A percentile compares a stretch with the other conserved stretches of the same genome.
phyloP scores from a whole-genome alignment of 2,888 invertebrate species.

The Euphydryas editha region DNA sequence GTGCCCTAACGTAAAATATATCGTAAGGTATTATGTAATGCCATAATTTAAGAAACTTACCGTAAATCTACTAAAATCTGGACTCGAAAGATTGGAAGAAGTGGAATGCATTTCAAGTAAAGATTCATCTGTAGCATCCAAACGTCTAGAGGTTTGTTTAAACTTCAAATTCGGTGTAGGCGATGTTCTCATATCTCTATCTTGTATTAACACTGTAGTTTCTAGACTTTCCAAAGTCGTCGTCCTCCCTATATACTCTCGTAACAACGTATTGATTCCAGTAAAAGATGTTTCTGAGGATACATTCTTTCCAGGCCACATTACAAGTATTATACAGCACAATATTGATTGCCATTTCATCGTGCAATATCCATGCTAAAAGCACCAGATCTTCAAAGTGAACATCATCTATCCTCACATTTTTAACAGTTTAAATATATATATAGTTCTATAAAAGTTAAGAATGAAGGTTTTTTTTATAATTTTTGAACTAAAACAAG shows the following conservation, averaged over 20 bases:
- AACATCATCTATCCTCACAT: conserved; percentile 7
- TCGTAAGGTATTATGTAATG: no score
- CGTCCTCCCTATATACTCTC: conserved; percentile 51
- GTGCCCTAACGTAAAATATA: no score
- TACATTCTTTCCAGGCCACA: conserved; percentile 46
- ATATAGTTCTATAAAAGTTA: no score
- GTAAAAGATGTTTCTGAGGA: conserved; percentile 51
- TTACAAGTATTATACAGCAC: conserved; percentile 51
- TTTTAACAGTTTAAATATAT: background rate
- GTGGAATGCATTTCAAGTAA: conserved; percentile 4
- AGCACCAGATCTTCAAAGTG: background rate
- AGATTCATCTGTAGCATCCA: background rate
- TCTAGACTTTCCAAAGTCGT: conserved; percentile 23
- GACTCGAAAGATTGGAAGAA: background rate
- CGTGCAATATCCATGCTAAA: conserved; percentile 42
- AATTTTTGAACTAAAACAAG: no score
- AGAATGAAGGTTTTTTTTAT: no score
- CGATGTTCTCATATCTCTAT: conserved; percentile 7
- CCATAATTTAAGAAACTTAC: background rate
- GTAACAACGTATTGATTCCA: conserved; percentile 54
- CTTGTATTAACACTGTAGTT: conserved; percentile 9
- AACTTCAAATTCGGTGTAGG: background rate
- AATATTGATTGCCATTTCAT: conserved; percentile 59
- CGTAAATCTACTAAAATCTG: background rate
- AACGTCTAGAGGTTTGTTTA: background rate